A percentile compares a stretch with the other conserved stretches of the same genome.
These are phyloP conservation scores for Gobio occitaniae DNA, from an alignment of 2,797 vertebrate species.

Conservation along the genomic window DNA sequence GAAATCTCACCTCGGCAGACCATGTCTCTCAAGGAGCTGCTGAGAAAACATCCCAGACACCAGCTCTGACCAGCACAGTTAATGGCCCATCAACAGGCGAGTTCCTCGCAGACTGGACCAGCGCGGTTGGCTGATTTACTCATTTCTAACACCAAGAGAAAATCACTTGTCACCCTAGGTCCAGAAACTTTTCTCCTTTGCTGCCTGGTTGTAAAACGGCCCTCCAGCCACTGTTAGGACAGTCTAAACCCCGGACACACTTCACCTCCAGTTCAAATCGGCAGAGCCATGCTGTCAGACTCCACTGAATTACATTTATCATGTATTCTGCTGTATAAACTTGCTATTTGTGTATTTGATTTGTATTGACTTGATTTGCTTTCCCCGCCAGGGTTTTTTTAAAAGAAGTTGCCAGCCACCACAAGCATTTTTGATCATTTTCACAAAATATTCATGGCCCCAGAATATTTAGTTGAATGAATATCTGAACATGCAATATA, in stretches of 20 bases:
- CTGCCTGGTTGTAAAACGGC: not conserved
- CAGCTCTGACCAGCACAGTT: not conserved
- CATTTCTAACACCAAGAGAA: slow-evolving; percentile 8
- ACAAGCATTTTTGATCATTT: no score
- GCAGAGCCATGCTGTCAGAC: not conserved
- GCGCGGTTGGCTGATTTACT: not conserved
- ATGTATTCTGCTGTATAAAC: not conserved
- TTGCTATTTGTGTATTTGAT: not conserved
- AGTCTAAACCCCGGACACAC: not conserved
- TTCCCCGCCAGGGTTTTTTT: no score
- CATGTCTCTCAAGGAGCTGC: not conserved
- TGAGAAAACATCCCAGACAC: slow-evolving; percentile 7
- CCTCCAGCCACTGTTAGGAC: not conserved
- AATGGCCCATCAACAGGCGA: slow-evolving; percentile 18
- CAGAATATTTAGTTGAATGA: no score
- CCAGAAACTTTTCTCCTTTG: not conserved
- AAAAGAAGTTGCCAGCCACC: no score
- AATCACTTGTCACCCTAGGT: not conserved
- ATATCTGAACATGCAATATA: no score
- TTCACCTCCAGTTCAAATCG: not conserved
- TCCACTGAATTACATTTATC: not conserved
- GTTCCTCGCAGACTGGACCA: not conserved
- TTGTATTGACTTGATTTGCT: not conserved
- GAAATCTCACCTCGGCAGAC: not conserved
- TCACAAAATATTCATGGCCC: no score